These are phyloP conservation scores for Stramonita haemastoma DNA, from an alignment of 2,888 invertebrate species.

Conservation along the genomic window DNA sequence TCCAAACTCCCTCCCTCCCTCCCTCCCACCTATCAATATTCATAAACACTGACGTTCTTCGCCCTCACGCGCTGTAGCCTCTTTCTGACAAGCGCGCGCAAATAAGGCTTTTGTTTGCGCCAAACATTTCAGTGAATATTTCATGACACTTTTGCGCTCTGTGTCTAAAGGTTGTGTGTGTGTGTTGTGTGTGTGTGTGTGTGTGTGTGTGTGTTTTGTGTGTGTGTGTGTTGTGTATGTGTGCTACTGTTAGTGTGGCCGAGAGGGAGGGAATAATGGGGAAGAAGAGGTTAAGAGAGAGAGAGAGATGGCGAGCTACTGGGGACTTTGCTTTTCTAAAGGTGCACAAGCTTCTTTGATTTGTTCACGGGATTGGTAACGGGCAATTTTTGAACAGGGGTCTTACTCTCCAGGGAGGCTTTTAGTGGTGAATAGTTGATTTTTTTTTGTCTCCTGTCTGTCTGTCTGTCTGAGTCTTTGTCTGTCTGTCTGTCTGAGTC, in stretches of 20 bases:
- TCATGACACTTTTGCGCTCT: neutral
- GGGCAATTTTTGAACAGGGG: neutral
- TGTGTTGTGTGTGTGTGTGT: neutral
- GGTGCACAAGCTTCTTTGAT: neutral
- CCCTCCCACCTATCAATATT: slow-evolving; percentile 28
- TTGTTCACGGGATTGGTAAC: neutral
- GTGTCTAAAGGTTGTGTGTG: neutral
- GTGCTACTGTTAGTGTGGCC: too few relatives aligned
- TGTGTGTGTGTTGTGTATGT: neutral
- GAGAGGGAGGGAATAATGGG: too few relatives aligned
- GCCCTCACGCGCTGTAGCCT: slow-evolving; percentile 17
- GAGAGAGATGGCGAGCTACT: neutral
- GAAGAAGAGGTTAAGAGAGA: too few relatives aligned
- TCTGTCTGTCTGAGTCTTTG: neutral
- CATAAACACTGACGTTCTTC: neutral
- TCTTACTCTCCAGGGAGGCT: neutral
- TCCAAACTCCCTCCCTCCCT: too few relatives aligned
- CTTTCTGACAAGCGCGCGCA: slow-evolving; percentile 12
- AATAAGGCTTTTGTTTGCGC: neutral
- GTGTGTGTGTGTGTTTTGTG: neutral
- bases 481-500: neutral
- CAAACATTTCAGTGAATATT: slow-evolving; percentile 24
- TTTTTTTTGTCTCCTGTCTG: neutral
- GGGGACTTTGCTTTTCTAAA: neutral
- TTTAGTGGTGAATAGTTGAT: neutral